Evolutionary conservation across 2,113 vertebrate genomes (phyloP).

Genomic region (Chaetura pelagica): DNA sequence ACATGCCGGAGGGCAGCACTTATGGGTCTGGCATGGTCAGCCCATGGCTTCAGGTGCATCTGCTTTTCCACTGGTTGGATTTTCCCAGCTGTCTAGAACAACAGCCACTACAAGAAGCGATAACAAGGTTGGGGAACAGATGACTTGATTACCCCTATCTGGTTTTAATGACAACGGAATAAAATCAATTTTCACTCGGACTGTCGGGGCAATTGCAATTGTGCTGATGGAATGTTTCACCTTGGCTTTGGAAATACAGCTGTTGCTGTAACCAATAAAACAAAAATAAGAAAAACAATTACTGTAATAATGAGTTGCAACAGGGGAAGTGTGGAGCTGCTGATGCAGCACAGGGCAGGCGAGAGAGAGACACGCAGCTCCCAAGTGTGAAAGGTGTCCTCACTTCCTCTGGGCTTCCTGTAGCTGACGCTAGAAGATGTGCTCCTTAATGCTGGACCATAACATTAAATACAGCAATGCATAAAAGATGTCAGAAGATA

Average conservation of each 20-base stretch:
- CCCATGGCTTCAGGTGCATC: fast-evolving
- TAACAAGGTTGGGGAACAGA: not conserved
- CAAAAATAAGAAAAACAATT: slow-evolving; percentile 17
- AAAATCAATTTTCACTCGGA: not conserved
- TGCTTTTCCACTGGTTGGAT: not conserved
- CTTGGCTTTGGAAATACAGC: not conserved
- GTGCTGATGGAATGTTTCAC: not conserved
- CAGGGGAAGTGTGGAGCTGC: not conserved
- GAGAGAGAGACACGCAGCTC: not conserved
- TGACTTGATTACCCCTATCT: not conserved
- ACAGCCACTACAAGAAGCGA: not conserved
- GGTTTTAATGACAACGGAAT: slow-evolving; percentile 10
- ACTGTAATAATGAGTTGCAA: not conserved
- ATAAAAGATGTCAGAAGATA: not conserved
- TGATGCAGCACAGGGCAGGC: not conserved
- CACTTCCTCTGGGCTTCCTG: not conserved
- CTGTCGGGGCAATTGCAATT: not conserved
- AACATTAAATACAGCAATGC: not conserved
- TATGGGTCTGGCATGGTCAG: not conserved
- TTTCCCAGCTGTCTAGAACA: not conserved
- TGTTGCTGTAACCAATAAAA: not conserved
- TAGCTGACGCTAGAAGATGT: not conserved
- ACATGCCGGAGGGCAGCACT: not conserved
- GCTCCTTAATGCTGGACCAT: not conserved
- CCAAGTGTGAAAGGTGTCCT: not conserved